A percentile compares a stretch with the other conserved stretches of the same genome.
These are phyloP conservation scores for Platyscapa corneri DNA, from an alignment of 1,140 invertebrate genomes.

Conservation along the genomic window DNA sequence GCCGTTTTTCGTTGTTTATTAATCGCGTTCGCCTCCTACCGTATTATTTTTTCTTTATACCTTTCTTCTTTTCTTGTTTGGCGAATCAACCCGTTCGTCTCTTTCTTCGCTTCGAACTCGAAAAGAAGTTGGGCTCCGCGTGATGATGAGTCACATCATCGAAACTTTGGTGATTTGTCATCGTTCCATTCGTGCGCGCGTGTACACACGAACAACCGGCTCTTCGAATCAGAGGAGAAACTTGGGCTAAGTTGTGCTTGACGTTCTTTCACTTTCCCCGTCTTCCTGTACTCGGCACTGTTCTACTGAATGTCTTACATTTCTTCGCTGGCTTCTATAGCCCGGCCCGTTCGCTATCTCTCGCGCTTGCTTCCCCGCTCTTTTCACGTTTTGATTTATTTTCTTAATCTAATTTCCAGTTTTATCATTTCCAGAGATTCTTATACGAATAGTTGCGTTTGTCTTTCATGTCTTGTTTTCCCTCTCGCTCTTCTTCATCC, in stretches of 20 bases:
- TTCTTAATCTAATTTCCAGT: slow-evolving; percentile 44
- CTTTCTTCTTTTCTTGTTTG: not conserved
- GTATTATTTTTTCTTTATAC: not conserved
- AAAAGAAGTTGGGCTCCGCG: slow-evolving; percentile 19
- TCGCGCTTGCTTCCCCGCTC: slow-evolving; percentile 4
- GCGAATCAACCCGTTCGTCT: not conserved
- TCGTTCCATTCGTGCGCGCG: slow-evolving; percentile 10
- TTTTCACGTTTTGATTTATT: slow-evolving; percentile 41
- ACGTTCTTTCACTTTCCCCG: not conserved
- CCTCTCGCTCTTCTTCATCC: not conserved
- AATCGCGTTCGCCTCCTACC: too few relatives aligned
- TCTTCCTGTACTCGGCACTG: not conserved
- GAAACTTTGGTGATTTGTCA: slow-evolving; percentile 48
- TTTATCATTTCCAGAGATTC: slow-evolving; percentile 35
- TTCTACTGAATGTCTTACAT: slow-evolving; percentile 15
- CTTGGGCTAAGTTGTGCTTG: slow-evolving; percentile 13
- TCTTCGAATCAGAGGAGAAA: slow-evolving; percentile 1
- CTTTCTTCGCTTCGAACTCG: not conserved
- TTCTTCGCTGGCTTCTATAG: not conserved
- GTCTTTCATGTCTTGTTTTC: not conserved
- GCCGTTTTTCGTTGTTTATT: too few relatives aligned
- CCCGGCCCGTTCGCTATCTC: slow-evolving; percentile 17
- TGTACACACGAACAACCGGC: not conserved
- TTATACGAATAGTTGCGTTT: slow-evolving; percentile 33
- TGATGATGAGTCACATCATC: slow-evolving; percentile 50